Percentiles rank a stretch among this genome's conserved stretches.
Evolutionary conservation across 2,113 vertebrate species (phyloP).

Genomic region (Garra rufa): DNA sequence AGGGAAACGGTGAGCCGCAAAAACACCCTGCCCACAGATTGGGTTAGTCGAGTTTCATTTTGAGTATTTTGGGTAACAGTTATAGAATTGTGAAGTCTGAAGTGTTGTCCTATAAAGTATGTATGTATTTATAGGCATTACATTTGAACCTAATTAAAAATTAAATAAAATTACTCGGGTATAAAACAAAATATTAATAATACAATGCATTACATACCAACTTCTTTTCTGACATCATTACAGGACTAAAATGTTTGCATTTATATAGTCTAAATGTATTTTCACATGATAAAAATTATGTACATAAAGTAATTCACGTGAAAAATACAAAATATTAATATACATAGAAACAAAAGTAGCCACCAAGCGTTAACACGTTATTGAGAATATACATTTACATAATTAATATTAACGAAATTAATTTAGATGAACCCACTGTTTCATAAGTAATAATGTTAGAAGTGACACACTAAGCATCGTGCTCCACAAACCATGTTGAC

Average conservation of each 20-base stretch:
- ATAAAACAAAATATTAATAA: not conserved
- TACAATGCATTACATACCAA: not conserved
- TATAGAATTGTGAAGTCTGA: not conserved
- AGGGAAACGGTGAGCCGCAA: not conserved
- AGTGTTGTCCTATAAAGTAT: not conserved
- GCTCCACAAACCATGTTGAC: not conserved
- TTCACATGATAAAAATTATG: not conserved
- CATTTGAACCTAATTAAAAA: not conserved
- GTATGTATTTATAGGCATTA: not conserved
- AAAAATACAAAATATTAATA: not conserved
- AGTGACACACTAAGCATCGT: not conserved
- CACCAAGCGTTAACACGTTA: not conserved
- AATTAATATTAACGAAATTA: not conserved
- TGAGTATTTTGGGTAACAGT: not conserved
- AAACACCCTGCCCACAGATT: not conserved
- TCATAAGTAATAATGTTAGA: not conserved
- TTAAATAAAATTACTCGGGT: not conserved
- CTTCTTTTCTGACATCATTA: not conserved
- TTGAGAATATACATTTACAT: not conserved
- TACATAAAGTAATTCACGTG: not conserved
- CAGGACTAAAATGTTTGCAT: not conserved
- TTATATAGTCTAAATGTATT: not conserved
- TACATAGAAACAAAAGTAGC: not conserved
- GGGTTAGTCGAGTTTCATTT: not conserved
- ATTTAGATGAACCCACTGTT: not conserved